A percentile compares a stretch with the other conserved stretches of the same genome.
Conservation (phyloP, 2,797 vertebrate species). For the Mergus octosetaceus region DNA sequence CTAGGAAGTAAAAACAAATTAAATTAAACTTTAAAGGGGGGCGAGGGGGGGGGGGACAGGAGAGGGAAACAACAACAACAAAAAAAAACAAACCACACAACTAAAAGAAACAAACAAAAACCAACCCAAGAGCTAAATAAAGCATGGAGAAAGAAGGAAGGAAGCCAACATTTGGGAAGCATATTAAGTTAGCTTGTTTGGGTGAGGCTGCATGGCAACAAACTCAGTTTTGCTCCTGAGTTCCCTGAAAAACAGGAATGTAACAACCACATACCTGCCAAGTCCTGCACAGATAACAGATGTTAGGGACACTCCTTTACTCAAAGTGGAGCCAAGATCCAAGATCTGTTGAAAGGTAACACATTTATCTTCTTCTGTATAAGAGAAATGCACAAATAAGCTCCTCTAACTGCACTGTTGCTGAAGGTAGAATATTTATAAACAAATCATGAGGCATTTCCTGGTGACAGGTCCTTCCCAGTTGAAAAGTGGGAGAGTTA, state of each 20-base stretch:
- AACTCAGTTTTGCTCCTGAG: not conserved
- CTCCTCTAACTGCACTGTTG: not conserved
- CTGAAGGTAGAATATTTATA: not conserved
- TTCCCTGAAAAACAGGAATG: not conserved
- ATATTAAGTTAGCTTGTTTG: not conserved
- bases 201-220: not conserved
- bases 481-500: not conserved
- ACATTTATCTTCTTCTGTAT: not conserved
- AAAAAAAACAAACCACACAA: no score
- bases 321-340: not conserved
- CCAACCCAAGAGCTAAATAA: not conserved
- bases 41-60: no score
- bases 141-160: not conserved
- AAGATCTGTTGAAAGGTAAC: not conserved
- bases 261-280: not conserved
- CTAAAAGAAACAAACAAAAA: not conserved
- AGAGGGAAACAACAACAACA: no score
- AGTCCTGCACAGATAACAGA: not conserved
- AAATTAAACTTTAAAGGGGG: not conserved
- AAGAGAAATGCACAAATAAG: not conserved
- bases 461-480: not conserved
- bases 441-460: not conserved
- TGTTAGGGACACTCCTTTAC: not conserved
- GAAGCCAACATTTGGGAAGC: not conserved
- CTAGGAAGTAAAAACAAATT: not conserved